Evolutionary conservation across 2,797 vertebrate species (phyloP), one percentile per base, ranked within the genome.

Genomic region (Clarias fuscus): DNA sequence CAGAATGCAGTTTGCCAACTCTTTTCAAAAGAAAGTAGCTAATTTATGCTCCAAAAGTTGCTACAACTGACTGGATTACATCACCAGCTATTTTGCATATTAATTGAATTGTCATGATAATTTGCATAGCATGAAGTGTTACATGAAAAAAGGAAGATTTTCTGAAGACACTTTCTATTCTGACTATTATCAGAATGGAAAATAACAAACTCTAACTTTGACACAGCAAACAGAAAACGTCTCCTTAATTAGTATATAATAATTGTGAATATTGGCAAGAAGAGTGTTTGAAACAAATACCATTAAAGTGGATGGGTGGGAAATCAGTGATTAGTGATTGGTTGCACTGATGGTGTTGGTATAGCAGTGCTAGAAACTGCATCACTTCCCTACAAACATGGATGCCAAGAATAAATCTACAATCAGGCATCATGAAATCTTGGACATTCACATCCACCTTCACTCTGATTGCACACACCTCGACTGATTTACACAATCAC

Each of bases 1-100:
- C 56, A 33, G 27, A 78, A 78, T 61, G 75, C 56, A 61, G 10
- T 33, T 61, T 78, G 75, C 27, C 75, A 78, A 78, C 27, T 33
- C 73, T 76, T 58, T 78, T 59, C 10, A 78, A 30, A 78, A 78
- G 10, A 59, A 59, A 59, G 43, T 53, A 33, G 53, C 48, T 76
- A 75, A 15, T 53, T 3, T 24, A 27, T 17, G 27, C 18, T 61
- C 18, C 27, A 78, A 61, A 56, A 61, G 18, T 79, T 79, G 58
- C 20, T 79, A 22, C 56, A 61, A 56, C 43, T 59, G 56, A 13
- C 30, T 13, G 20, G 18, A 61, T 79, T 79, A 40, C 59, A 79
- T 61, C 33, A 79, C 20, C 24, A 30, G 18, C 2, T 62, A 14
- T n/a, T 62, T 64, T 79, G 77, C 33, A 40, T 62, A 24, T 76